Evolutionary conservation across 37 sponge, comb jelly and placozoan genomes (phyloP).

Genomic region (Ianthella basta): DNA sequence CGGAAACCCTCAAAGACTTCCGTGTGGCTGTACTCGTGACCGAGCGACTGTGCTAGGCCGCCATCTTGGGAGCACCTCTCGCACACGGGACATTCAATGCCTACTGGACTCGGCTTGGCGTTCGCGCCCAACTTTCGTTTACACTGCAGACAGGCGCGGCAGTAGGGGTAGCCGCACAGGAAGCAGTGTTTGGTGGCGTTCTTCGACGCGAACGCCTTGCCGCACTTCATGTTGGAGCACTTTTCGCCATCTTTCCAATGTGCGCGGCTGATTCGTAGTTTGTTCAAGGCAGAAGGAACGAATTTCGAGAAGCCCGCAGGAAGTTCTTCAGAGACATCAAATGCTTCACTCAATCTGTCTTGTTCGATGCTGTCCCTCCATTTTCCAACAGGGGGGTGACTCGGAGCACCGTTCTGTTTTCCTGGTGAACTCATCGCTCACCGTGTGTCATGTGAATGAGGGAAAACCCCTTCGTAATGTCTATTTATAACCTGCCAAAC

Average conservation of each 20-base stretch:
- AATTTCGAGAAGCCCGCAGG: too few relatives aligned
- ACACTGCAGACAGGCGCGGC: conserved; percentile 37
- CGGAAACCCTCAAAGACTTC: conserved; percentile 20
- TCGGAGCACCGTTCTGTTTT: too few relatives aligned
- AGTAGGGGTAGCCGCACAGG: conserved; percentile 64
- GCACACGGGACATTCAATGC: conserved; percentile 46
- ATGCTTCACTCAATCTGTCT: too few relatives aligned
- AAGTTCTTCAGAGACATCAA: too few relatives aligned
- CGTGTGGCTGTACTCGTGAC: background rate
- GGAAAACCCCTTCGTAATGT: too few relatives aligned
- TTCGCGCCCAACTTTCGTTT: conserved; percentile 42
- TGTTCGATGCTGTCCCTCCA: too few relatives aligned
- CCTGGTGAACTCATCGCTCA: too few relatives aligned
- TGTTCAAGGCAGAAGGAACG: too few relatives aligned
- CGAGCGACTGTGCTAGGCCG: background rate
- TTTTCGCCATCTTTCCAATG: conserved; percentile 47
- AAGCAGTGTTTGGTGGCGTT: conserved; percentile 29
- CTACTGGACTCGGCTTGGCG: conserved; percentile 54
- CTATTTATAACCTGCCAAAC: too few relatives aligned
- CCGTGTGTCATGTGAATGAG: too few relatives aligned
- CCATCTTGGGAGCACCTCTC: conserved; percentile 30
- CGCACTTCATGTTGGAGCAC: conserved; percentile 43
- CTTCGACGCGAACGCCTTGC: conserved; percentile 14
- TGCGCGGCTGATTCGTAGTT: background rate
- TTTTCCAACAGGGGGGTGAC: too few relatives aligned